Conservation (phyloP, 2,888 invertebrate species). For the Cantharis flavilabris region DNA sequence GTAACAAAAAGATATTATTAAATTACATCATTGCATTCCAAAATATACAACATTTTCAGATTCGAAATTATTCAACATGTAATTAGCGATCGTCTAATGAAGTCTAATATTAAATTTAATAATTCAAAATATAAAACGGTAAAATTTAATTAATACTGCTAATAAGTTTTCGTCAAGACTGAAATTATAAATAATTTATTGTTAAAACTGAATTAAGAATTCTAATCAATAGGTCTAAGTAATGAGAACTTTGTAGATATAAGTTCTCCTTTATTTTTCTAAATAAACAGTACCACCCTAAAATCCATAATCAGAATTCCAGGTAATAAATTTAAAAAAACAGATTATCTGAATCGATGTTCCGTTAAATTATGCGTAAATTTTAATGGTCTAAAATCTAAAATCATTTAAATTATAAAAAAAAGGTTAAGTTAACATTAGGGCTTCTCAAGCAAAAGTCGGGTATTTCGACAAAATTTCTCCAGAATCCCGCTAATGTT, state of each 20-base stretch:
- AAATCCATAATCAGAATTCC: not conserved
- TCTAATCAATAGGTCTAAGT: not conserved
- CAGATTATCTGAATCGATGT: too few relatives aligned
- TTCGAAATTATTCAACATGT: not conserved
- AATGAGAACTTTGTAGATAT: not conserved
- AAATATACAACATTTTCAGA: not conserved
- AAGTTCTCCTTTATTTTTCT: not conserved
- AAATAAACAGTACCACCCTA: not conserved
- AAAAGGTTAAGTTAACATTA: too few relatives aligned
- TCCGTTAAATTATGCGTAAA: too few relatives aligned
- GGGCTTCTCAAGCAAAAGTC: too few relatives aligned
- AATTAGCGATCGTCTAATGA: not conserved
- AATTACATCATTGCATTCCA: not conserved
- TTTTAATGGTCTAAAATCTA: too few relatives aligned
- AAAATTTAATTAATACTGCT: not conserved
- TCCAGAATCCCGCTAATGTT: too few relatives aligned
- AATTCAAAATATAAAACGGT: not conserved
- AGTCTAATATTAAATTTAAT: not conserved
- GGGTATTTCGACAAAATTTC: too few relatives aligned
- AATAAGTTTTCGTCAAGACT: not conserved
- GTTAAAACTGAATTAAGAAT: not conserved
- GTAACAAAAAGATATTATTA: not conserved
- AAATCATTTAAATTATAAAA: too few relatives aligned
- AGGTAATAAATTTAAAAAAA: not conserved
- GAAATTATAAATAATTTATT: not conserved